Conservation (phyloP, 1,140 invertebrate species). For the Protaetia brevitarsis region DNA sequence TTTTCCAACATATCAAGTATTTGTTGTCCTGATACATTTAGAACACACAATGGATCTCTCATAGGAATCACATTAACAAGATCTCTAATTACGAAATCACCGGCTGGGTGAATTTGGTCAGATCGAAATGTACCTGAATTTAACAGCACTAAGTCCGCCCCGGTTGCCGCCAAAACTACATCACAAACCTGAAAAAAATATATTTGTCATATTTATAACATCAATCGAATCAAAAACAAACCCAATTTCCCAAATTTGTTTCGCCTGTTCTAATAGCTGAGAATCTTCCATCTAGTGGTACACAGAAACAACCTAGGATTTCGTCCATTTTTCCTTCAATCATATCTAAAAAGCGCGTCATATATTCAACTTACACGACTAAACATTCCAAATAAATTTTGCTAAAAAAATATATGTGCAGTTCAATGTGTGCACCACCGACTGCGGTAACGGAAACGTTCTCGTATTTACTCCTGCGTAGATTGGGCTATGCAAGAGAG, state of each 20-base stretch:
- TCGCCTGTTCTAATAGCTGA: slow-evolving; percentile 73
- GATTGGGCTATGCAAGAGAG: no score
- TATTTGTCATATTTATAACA: neutral
- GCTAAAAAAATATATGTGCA: neutral
- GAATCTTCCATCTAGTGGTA: slow-evolving; percentile 83
- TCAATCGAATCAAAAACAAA: slow-evolving; percentile 32
- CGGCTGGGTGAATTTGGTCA: slow-evolving; percentile 73
- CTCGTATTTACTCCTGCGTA: no score
- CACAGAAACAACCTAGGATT: slow-evolving; percentile 74
- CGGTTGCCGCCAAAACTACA: slow-evolving; percentile 77
- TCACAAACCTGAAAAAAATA: slow-evolving; percentile 61
- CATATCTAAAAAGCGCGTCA: slow-evolving; percentile 47
- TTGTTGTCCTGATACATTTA: slow-evolving; percentile 63
- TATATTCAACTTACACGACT: slow-evolving; percentile 51
- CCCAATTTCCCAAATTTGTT: slow-evolving; percentile 89
- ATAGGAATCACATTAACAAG: slow-evolving; percentile 80
- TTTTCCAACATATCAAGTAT: slow-evolving; percentile 79
- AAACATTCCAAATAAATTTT: slow-evolving; percentile 29
- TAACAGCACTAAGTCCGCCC: slow-evolving; percentile 77
- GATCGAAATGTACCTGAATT: slow-evolving; percentile 86
- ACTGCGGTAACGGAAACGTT: no score
- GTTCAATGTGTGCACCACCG: neutral
- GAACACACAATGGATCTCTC: slow-evolving; percentile 76
- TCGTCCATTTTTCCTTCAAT: slow-evolving; percentile 81
- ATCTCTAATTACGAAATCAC: slow-evolving; percentile 79